Conservation (phyloP, 2,888 invertebrate genomes). For the Hipparchia sbordonii region DNA sequence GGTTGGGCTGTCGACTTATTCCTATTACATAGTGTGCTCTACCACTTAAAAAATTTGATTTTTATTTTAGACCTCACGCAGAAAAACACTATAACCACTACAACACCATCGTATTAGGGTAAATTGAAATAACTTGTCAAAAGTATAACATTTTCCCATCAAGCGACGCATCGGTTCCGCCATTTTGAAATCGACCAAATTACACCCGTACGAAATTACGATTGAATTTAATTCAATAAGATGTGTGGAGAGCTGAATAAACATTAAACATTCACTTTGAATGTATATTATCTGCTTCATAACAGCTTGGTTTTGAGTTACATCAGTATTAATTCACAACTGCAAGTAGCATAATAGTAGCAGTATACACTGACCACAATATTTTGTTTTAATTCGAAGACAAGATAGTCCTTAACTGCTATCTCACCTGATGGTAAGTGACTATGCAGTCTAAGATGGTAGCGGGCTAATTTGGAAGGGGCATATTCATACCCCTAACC, state of each 20-base stretch:
- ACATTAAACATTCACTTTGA: constrained; percentile 52
- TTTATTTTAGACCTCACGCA: too few species aligned
- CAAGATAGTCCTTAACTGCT: too few species aligned
- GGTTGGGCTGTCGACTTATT: too few species aligned
- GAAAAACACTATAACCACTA: constrained; percentile 11
- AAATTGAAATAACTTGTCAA: constrained; percentile 18
- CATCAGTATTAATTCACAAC: not conserved
- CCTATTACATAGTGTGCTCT: too few species aligned
- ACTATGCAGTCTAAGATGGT: too few species aligned
- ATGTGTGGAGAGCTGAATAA: constrained; percentile 47
- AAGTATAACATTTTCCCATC: constrained; percentile 42
- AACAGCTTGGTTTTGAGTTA: not conserved
- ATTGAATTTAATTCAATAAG: constrained; percentile 59
- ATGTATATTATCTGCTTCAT: constrained; percentile 29
- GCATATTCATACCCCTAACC: too few species aligned
- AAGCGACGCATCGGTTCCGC: constrained; percentile 45
- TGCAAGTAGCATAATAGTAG: too few species aligned
- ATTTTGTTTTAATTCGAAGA: too few species aligned
- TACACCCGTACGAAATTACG: constrained; percentile 54
- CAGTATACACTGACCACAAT: too few species aligned
- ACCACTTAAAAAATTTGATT: too few species aligned
- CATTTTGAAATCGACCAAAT: constrained; percentile 61
- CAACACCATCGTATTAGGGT: not conserved
- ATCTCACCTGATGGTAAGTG: too few species aligned
- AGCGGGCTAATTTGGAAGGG: too few species aligned